Percentiles rank a stretch among this genome's conserved stretches.
Conservation (phyloP, 2,888 invertebrate genomes). For the Drosophila rubida region DNA sequence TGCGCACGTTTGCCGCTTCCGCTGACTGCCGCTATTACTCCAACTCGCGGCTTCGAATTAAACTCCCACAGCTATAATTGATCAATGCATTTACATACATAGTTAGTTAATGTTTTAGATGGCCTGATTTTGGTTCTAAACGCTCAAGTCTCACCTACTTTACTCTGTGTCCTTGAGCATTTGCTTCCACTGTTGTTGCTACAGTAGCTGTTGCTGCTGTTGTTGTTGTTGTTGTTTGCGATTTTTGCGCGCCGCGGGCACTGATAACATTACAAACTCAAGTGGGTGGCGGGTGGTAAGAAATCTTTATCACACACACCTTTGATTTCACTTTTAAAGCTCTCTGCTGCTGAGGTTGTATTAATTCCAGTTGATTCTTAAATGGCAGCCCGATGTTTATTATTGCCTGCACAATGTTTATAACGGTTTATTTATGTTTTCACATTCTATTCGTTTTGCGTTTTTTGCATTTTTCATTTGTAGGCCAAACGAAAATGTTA, state of each 20-base stretch:
- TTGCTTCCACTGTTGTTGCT: constrained; percentile 12
- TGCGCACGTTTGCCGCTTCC: constrained; percentile 63
- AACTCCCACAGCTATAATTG: constrained; percentile 32
- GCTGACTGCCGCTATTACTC: constrained; percentile 22
- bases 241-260: constrained; percentile 63
- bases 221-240: constrained; percentile 44
- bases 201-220: neutral
- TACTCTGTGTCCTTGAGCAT: constrained; percentile 59
- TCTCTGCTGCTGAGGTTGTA: neutral
- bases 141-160: constrained; percentile 39
- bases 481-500: constrained; percentile 43
- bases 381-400: neutral
- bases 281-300: constrained; percentile 47
- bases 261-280: constrained; percentile 67
- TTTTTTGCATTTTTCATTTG: constrained; percentile 24
- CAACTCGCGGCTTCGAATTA: neutral
- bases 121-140: constrained; percentile 40
- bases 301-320: constrained; percentile 38
- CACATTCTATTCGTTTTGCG: neutral
- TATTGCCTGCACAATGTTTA: constrained; percentile 1
- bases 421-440: constrained; percentile 39
- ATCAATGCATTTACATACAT: constrained; percentile 16
- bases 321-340: constrained; percentile 28
- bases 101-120: constrained; percentile 23
- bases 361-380: neutral